A percentile compares a stretch with the other conserved stretches of the same genome.
Evolutionary conservation across 1,140 invertebrate species (phyloP).

Genomic region (Lasaia peninsularis): DNA sequence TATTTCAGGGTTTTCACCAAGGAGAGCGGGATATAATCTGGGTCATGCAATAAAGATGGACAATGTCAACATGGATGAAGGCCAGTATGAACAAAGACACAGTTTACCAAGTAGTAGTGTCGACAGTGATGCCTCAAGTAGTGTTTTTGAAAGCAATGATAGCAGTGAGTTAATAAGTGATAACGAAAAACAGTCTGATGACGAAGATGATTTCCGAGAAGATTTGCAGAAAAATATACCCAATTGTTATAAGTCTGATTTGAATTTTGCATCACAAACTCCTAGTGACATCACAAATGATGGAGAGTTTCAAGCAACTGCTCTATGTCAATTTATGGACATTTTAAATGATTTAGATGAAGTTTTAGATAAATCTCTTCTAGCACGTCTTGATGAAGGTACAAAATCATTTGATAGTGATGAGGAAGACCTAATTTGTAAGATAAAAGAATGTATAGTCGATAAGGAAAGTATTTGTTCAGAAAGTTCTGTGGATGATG

Average conservation of each 20-base stretch:
- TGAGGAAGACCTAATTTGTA: conserved; percentile 65
- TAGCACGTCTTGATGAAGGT: conserved; percentile 59
- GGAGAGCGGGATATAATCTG: conserved; percentile 58
- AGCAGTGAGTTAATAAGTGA: conserved; percentile 54
- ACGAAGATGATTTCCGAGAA: conserved; percentile 63
- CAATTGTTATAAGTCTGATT: conserved; percentile 66
- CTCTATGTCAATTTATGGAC: conserved; percentile 72
- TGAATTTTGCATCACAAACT: conserved; percentile 62
- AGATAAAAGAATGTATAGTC: conserved; percentile 55
- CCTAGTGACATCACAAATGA: conserved; percentile 59
- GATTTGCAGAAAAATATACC: conserved; percentile 65
- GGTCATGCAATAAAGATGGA: conserved; percentile 71
- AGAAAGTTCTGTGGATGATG: conserved; percentile 56
- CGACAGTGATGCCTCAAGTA: conserved; percentile 58
- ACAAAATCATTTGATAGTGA: conserved; percentile 59
- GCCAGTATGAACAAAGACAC: conserved; percentile 56
- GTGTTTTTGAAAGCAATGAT: conserved; percentile 52
- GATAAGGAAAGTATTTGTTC: conserved; percentile 38
- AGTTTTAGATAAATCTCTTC: conserved; percentile 70
- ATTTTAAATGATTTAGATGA: conserved; percentile 75
- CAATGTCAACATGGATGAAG: conserved; percentile 56
- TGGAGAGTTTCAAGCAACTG: conserved; percentile 70
- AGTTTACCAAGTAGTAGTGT: conserved; percentile 52
- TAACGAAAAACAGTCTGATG: conserved; percentile 50
- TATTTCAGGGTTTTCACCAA: conserved; percentile 57